Evolutionary conservation across 2,888 invertebrate genomes (phyloP), one percentile per base, ranked within the genome.

Genomic region (Syritta pipiens): DNA sequence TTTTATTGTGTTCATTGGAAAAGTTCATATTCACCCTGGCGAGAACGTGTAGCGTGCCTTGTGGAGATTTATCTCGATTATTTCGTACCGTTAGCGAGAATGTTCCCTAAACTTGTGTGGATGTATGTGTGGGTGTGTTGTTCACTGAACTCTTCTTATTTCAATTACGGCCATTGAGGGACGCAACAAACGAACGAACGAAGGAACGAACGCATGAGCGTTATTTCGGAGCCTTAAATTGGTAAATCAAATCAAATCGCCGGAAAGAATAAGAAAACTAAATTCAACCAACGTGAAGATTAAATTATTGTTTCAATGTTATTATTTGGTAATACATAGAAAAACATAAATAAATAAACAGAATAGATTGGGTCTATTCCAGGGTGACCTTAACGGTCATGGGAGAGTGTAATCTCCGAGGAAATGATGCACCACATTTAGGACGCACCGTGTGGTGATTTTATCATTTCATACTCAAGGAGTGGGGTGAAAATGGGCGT

Each of bases 11-110:
- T 17, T 37, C 37, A 37, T 37, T 37, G 17, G 37, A 17, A 37
- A 37, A 37, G 37, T 37, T 37, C 37, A 37, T 37, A 37, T 37
- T 37, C 37, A 37, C 37, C 37, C 37, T 37, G 19, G 37, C 37
- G 37, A 37, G 17, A 37, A 17, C 17, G 37, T 37, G n/a, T 37
- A 37, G 37, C 37, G 37, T 37, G 14, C 17, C 37, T 37, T 37
- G 37, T 37, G 37, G 7, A 37, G 37, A 37, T 37, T 37, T 37
- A 37, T 37, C 37, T 37, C 37, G 37, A 37, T 37, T 37, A 37
- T 14, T 17, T 17, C 37, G 37, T 37, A 37, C 19, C 17, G 19
- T 37, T 37, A 37, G 37, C 37, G 37, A n/a, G n/a, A n/a, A n/a
- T n/a, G n/a, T n/a, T n/a, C n/a, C n/a, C n/a, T n/a, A n/a, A n/a